These are phyloP conservation scores for Hirudinaria manillensis DNA, from an alignment of 2,888 invertebrate genomes.

Conservation along the genomic window DNA sequence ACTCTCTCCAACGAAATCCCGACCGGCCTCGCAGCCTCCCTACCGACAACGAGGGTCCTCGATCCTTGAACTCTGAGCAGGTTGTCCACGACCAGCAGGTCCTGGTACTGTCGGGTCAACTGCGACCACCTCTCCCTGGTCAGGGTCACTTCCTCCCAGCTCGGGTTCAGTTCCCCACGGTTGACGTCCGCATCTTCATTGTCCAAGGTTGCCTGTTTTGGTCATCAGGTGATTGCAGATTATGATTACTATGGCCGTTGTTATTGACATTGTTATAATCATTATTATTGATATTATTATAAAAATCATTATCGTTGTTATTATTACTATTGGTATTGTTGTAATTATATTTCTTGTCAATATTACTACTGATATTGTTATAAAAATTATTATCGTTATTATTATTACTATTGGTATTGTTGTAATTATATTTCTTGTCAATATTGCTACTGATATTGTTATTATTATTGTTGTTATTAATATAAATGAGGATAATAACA, in stretches of 20 bases:
- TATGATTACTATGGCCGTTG: not conserved
- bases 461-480: too few relatives aligned
- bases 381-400: too few relatives aligned
- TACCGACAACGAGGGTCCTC: not conserved
- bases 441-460: too few relatives aligned
- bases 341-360: too few relatives aligned
- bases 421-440: too few relatives aligned
- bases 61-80: constrained; percentile 6
- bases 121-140: constrained; percentile 15
- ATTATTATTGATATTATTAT: not conserved
- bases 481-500: too few relatives aligned
- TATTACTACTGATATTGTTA: too few relatives aligned
- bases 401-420: too few relatives aligned
- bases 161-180: not conserved
- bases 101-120: constrained; percentile 17
- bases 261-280: not conserved
- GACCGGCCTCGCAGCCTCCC: not conserved
- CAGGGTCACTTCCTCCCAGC: constrained; percentile 18
- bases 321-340: too few relatives aligned
- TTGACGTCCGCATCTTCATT: too few relatives aligned
- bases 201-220: not conserved
- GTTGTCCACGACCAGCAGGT: constrained; percentile 23
- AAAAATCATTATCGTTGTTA: not conserved
- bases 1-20: not conserved
- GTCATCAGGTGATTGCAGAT: not conserved